Evolutionary conservation across 2,888 invertebrate genomes (phyloP).

Genomic region (Strigamia transsilvanica): DNA sequence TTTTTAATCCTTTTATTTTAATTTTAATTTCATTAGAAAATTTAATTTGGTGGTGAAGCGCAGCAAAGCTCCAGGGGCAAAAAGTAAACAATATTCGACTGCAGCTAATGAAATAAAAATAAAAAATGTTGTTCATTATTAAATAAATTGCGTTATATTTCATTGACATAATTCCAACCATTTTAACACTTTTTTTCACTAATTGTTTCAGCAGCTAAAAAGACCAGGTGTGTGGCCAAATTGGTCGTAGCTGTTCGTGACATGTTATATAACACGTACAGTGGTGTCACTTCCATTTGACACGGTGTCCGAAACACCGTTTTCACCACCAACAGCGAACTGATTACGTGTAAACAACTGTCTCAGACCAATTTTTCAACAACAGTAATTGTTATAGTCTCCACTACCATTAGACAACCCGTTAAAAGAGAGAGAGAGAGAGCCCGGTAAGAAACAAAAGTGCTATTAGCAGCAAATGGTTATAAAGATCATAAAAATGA

Average conservation of each 20-base stretch:
- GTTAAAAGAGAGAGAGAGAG: not conserved
- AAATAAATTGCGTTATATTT: not conserved
- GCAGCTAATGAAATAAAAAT: too few relatives aligned
- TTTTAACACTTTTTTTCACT: not conserved
- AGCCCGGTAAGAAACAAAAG: not conserved
- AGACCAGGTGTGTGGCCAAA: not conserved
- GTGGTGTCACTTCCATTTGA: slow-evolving; percentile 27
- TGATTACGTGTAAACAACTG: slow-evolving; percentile 32
- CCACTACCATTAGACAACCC: not conserved
- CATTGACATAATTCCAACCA: not conserved
- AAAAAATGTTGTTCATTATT: not conserved
- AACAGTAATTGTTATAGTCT: not conserved
- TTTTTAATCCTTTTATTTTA: too few relatives aligned
- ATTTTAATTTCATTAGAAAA: too few relatives aligned
- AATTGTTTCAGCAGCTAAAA: not conserved
- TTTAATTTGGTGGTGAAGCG: too few relatives aligned
- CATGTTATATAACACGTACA: slow-evolving; percentile 2
- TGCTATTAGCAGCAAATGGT: not conserved
- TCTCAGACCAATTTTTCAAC: not conserved
- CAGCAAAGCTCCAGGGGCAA: too few relatives aligned
- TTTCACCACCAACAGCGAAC: not conserved
- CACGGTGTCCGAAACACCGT: slow-evolving; percentile 5
- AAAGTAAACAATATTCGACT: too few relatives aligned
- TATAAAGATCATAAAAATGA: not conserved
- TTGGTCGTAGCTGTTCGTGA: not conserved